A percentile compares a stretch with the other conserved stretches of the same genome.
These are phyloP conservation scores for Lordiphosa fenestrarum DNA, from an alignment of 2,888 invertebrate genomes.

Conservation along the genomic window DNA sequence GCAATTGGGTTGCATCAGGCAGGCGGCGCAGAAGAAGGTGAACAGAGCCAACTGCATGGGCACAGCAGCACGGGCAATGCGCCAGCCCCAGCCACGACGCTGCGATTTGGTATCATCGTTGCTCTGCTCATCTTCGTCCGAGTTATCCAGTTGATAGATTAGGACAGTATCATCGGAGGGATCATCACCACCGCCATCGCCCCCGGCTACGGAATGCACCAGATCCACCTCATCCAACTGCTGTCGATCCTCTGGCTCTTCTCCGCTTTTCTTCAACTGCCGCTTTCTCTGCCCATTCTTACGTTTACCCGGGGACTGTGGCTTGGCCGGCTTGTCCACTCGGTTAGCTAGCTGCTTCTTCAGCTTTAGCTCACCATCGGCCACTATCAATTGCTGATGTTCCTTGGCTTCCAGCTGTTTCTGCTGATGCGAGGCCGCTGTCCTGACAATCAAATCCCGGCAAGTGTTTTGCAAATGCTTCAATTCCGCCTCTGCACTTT, in stretches of 20 bases:
- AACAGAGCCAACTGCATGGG: slow-evolving; percentile 87
- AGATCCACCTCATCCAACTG: slow-evolving; percentile 36
- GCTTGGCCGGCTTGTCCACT: slow-evolving; percentile 31
- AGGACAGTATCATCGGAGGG: slow-evolving; percentile 69
- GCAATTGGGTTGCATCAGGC: slow-evolving; percentile 87
- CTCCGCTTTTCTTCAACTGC: slow-evolving; percentile 19
- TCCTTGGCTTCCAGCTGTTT: slow-evolving; percentile 56
- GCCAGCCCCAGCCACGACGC: slow-evolving; percentile 83
- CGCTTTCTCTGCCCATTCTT: slow-evolving; percentile 38
- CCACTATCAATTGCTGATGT: slow-evolving; percentile 11
- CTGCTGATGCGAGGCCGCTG: slow-evolving; percentile 79
- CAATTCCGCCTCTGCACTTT: slow-evolving; percentile 85
- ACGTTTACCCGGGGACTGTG: slow-evolving; percentile 53
- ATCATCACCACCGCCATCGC: slow-evolving; percentile 61
- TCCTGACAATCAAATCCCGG: slow-evolving; percentile 82
- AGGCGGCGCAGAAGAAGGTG: slow-evolving; percentile 86
- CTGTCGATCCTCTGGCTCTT: slow-evolving; percentile 15
- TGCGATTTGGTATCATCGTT: slow-evolving; percentile 31
- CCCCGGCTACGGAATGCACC: slow-evolving; percentile 38
- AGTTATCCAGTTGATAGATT: slow-evolving; percentile 53
- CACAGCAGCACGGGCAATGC: slow-evolving; percentile 85
- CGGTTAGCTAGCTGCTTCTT: slow-evolving; percentile 31
- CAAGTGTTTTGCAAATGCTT: slow-evolving; percentile 85
- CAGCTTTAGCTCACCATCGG: slow-evolving; percentile 24
- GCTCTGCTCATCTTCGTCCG: slow-evolving; percentile 53